These are phyloP conservation scores for Carcharodon carcharias DNA, from an alignment of 2,797 vertebrate species.

Conservation along the genomic window DNA sequence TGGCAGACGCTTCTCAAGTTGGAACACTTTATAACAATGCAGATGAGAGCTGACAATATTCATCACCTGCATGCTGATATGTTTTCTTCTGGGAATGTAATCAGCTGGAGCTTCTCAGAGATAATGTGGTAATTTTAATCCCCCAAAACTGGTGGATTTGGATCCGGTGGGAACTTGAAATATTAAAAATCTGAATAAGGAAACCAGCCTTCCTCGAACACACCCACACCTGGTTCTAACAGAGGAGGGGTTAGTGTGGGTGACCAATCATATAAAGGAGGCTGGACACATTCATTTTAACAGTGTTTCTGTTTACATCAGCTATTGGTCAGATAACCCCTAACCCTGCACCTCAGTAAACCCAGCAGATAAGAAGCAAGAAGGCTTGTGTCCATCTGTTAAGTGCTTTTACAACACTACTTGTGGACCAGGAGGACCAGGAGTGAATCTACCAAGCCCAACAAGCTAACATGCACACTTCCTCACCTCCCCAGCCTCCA, in stretches of 20 bases:
- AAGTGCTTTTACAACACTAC: not conserved
- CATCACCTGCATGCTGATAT: not conserved
- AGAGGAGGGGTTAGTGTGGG: not conserved
- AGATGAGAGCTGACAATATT: not conserved
- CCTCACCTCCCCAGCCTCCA: not conserved
- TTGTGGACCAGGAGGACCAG: not conserved
- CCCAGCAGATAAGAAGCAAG: not conserved
- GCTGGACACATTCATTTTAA: not conserved
- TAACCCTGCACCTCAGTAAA: not conserved
- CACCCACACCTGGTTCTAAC: not conserved
- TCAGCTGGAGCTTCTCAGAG: not conserved
- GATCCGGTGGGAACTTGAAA: not conserved
- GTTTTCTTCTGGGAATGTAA: not conserved
- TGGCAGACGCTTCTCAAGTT: not conserved
- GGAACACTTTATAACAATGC: not conserved
- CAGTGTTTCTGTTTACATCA: not conserved
- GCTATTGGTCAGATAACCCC: not conserved
- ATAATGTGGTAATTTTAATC: not conserved
- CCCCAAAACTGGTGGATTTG: not conserved
- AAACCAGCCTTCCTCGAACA: not conserved
- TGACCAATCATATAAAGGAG: not conserved
- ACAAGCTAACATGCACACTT: not conserved
- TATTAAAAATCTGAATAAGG: not conserved
- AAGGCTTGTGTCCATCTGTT: not conserved
- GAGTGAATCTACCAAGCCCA: not conserved